phyloP scores from a whole-genome alignment of 2,797 vertebrate genomes.

The Ficedula albicollis region DNA sequence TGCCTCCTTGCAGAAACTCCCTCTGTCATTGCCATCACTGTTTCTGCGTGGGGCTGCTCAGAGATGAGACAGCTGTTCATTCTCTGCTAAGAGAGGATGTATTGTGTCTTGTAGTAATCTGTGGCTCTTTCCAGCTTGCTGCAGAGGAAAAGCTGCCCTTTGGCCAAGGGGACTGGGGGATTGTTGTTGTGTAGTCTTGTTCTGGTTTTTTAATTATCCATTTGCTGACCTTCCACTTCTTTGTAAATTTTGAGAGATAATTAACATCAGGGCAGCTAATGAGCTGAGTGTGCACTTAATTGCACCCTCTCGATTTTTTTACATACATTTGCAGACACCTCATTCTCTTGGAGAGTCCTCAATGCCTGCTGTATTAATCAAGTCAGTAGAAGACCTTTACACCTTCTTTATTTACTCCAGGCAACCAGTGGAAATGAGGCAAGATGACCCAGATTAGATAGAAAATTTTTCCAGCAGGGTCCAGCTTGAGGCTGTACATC shows the following conservation, averaged over 20 bases:
- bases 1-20: neutral
- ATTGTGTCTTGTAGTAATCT: neutral
- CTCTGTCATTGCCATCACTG: neutral
- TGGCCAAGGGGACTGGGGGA: neutral
- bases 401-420: conserved; percentile 33
- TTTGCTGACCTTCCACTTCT: conserved; percentile 20
- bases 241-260: neutral
- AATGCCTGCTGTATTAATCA: neutral
- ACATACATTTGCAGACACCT: conserved; percentile 14
- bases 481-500: neutral
- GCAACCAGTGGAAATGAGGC: neutral
- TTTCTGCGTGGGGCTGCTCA: neutral
- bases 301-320: neutral
- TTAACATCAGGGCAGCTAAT: neutral
- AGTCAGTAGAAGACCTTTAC: conserved; percentile 45
- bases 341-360: neutral
- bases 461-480: neutral
- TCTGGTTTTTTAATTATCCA: neutral
- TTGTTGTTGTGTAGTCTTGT: neutral
- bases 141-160: neutral
- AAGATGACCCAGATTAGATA: neutral
- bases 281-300: neutral
- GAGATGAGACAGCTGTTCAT: conserved; percentile 26
- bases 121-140: neutral
- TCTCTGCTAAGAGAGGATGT: neutral